Base-by-base conservation (phyloP, 2,888 invertebrate species). In the Caenorhabditis afra region DNA sequence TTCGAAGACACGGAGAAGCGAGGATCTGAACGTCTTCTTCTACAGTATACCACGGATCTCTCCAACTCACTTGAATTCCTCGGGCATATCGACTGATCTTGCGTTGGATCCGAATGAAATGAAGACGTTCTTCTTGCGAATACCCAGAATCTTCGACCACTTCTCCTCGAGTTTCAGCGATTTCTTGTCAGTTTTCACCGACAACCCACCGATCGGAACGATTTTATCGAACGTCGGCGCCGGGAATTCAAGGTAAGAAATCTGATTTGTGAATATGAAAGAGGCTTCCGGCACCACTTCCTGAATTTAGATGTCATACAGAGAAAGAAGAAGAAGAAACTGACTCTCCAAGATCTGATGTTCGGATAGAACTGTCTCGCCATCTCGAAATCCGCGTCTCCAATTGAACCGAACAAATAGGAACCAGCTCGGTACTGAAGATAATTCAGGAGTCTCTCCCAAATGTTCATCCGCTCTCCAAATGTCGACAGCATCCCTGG, bases 1-100 rank as follows among this genome's bases (percentile, higher is more conserved):
- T 23, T 45, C 41, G 57, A 77, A 70, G 2, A 75, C 53, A 45
- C 61, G 16, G 4, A 81, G 52, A 12, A 83, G 47, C 5, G 80
- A 53, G 20, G 67, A 64, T 58, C 82, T 82, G n/a, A n/a, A n/a
- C n/a, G n/a, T n/a, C n/a, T n/a, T n/a, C n/a, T n/a, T n/a, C n/a
- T n/a, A n/a, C n/a, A n/a, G n/a, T n/a, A n/a, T n/a, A n/a, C n/a
- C n/a, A n/a, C n/a, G n/a, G n/a, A n/a, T n/a, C n/a, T n/a, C n/a
- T n/a, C n/a, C n/a, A 29, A 14, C 49, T 22, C 8, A 52, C 52
- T 70, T 81, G 39, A 35, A 41, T 3, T 57, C 23, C 2, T 57
- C 47, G 0, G 67, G 57, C 67, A 67, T 67, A 37, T 45, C 47
- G 4, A 20, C 23, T 8, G 55, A 55, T 12, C 57, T 47, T 1